These are phyloP conservation scores for Cossypha dichroa DNA, from an alignment of 2,797 vertebrate species.

Conservation along the genomic window DNA sequence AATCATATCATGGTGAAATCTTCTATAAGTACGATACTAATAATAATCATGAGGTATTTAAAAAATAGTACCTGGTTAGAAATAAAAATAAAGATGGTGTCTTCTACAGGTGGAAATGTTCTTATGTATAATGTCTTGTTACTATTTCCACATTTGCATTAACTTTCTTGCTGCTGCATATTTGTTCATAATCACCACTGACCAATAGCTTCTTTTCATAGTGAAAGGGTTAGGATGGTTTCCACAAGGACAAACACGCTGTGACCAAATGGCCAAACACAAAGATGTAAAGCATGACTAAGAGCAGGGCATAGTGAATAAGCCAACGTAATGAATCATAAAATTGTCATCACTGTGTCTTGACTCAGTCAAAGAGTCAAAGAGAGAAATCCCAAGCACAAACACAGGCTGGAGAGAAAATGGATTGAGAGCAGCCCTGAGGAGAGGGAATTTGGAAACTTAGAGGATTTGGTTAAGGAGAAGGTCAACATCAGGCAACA, in stretches of 20 bases:
- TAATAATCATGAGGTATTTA: fast-evolving
- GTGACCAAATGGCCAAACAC: neutral
- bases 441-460: neutral
- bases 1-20: neutral
- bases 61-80: neutral
- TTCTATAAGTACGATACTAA: neutral
- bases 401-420: neutral
- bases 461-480: neutral
- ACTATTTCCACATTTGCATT: neutral
- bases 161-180: neutral
- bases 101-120: neutral
- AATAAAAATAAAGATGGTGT: neutral
- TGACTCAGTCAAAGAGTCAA: neutral
- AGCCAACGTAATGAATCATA: neutral
- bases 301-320: neutral
- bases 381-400: neutral
- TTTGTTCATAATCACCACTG: neutral
- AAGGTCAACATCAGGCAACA: neutral
- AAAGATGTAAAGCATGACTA: neutral
- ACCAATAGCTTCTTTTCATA: neutral
- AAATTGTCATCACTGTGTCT: neutral
- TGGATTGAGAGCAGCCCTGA: neutral
- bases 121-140: neutral
- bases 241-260: neutral
- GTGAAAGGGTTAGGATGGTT: neutral